Conservation (phyloP, 2,888 invertebrate genomes). For the Rhingia rostrata region DNA sequence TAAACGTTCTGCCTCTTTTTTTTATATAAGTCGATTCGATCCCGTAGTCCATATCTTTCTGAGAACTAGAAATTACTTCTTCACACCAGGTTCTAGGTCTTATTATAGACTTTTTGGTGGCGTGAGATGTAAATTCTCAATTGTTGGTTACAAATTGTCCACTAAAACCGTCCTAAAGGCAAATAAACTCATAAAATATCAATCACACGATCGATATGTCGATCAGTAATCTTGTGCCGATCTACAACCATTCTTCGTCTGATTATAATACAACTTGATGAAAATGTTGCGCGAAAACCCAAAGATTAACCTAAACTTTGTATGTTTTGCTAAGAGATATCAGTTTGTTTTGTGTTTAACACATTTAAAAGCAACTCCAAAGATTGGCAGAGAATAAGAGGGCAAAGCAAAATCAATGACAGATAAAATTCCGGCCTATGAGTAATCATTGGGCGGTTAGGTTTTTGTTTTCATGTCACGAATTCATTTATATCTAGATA, state of each 20-base stretch:
- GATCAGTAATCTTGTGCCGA: background rate
- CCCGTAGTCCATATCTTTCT: background rate
- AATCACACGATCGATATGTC: background rate
- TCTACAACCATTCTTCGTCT: background rate
- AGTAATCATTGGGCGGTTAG: conserved; percentile 61
- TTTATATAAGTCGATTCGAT: conserved; percentile 24
- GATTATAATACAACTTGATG: conserved; percentile 5
- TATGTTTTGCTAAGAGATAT: conserved; percentile 7
- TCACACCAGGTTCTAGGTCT: no score
- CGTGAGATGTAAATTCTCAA: background rate
- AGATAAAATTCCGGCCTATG: conserved; percentile 71
- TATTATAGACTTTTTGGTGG: background rate
- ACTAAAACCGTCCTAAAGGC: background rate
- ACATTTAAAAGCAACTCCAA: conserved; percentile 6
- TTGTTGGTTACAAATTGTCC: background rate
- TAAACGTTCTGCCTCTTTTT: conserved; percentile 14
- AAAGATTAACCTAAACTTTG: conserved; percentile 21
- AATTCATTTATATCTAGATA: conserved; percentile 62
- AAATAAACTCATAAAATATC: conserved; percentile 6
- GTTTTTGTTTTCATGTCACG: conserved; percentile 64
- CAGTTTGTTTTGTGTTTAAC: conserved; percentile 32
- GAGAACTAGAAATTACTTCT: no score
- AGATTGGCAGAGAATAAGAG: conserved; percentile 1
- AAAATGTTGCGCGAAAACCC: conserved; percentile 36
- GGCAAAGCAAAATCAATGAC: conserved; percentile 10